A percentile compares a stretch with the other conserved stretches of the same genome.
Conservation (phyloP, 2,797 vertebrate species). For the Oreonectes daqikongensis region DNA sequence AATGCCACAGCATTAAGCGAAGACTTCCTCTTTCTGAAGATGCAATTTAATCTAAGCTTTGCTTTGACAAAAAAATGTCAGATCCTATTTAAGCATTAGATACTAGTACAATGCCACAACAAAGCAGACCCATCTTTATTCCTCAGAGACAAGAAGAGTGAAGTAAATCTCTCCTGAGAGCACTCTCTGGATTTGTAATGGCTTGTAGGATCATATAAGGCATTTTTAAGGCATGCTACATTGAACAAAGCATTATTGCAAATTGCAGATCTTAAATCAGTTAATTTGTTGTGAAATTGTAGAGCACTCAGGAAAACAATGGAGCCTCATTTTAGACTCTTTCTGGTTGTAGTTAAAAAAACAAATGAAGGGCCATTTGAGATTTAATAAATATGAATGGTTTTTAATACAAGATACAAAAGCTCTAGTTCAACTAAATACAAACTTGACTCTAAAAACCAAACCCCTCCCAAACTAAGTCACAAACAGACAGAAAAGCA, state of each 20-base stretch:
- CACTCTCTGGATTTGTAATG: neutral
- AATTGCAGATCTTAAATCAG: slow-evolving; percentile 16
- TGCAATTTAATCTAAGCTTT: neutral
- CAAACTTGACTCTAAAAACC: neutral
- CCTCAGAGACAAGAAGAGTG: neutral
- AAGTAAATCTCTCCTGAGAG: slow-evolving; percentile 17
- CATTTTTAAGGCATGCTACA: neutral
- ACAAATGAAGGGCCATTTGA: neutral
- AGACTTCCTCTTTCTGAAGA: slow-evolving; percentile 5
- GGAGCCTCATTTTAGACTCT: neutral
- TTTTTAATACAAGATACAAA: neutral
- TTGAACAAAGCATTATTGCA: neutral
- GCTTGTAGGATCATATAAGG: slow-evolving; percentile 9
- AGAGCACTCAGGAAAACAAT: neutral
- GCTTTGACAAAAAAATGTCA: slow-evolving; percentile 4
- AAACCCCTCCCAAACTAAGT: neutral
- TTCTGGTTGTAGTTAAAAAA: neutral
- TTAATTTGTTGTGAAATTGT: neutral
- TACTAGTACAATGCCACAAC: slow-evolving; percentile 17
- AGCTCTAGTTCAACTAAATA: slow-evolving; percentile 1
- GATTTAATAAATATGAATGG: neutral
- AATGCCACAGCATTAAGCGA: neutral
- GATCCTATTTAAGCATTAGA: slow-evolving; percentile 8
- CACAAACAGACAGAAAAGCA: neutral
- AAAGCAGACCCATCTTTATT: slow-evolving; percentile 6